Percentiles rank a stretch among this genome's conserved stretches.
phyloP scores from a whole-genome alignment of 1,140 invertebrate species.

The Campoletis sonorensis region DNA sequence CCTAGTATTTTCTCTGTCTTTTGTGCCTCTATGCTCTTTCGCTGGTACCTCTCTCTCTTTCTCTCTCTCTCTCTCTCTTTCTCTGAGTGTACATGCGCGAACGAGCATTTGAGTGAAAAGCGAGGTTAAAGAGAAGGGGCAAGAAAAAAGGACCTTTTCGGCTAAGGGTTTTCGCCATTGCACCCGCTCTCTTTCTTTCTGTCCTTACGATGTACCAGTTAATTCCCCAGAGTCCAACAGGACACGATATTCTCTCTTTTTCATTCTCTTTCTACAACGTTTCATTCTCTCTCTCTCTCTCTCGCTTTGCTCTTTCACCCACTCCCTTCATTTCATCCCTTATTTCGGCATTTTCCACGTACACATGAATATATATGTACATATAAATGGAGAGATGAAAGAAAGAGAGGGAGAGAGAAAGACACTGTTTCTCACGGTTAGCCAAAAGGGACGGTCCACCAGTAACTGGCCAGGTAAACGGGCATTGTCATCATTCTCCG shows the following conservation, averaged over 20 bases:
- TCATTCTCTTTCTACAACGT: neutral
- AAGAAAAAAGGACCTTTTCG: constrained; percentile 16
- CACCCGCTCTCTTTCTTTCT: constrained; percentile 38
- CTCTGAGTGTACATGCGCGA: constrained; percentile 49
- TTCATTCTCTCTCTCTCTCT: constrained; percentile 40
- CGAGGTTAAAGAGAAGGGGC: constrained; percentile 8
- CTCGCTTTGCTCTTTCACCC: constrained; percentile 29
- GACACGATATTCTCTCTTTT: constrained; percentile 45
- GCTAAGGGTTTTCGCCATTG: constrained; percentile 35
- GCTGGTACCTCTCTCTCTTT: neutral
- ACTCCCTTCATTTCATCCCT: constrained; percentile 26
- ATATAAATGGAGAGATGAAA: constrained; percentile 8
- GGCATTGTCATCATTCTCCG: constrained; percentile 59
- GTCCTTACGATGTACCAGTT: constrained; percentile 40
- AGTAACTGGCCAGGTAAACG: constrained; percentile 51
- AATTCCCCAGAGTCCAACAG: constrained; percentile 52
- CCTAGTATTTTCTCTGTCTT: neutral
- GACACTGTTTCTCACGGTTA: constrained; percentile 68
- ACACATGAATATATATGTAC: constrained; percentile 14
- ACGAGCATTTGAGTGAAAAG: constrained; percentile 46
- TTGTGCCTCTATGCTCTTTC: neutral
- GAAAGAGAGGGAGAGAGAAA: constrained; percentile 23
- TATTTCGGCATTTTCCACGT: constrained; percentile 15
- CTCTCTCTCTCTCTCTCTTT: neutral
- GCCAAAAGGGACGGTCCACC: constrained; percentile 59